Base-by-base conservation (phyloP, 2,888 invertebrate species). In the Cantharis flavilabris region DNA sequence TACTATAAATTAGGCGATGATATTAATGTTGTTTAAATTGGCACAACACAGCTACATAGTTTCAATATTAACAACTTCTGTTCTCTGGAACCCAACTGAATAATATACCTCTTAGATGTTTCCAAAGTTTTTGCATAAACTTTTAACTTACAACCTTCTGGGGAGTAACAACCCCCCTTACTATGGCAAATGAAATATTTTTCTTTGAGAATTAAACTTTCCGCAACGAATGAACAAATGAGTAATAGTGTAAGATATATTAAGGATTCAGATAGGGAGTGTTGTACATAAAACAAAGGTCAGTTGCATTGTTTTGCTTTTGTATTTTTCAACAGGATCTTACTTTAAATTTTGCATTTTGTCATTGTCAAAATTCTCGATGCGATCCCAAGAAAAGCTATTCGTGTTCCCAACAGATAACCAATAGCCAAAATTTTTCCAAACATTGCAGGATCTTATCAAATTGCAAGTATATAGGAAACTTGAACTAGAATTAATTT, bases 11-110 rank as follows among this genome's bases (percentile, higher is more conserved):
- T 49, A 49, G 49, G 49, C 49, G 49, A 49, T 49, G 49, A 23
- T 67, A 67, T 67, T 67, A 67, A 49, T 49, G 65, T 67, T 67
- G 26, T 18, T 67, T 23, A n/a, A 67, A 67, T 67, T 67, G 65
- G 65, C 65, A 67, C 65, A 49, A 49, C n/a, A 49, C 49, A 49
- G 49, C n/a, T 49, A 49, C 49, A n/a, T 49, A 49, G 49, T 49
- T 49, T 49, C 49, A 49, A 49, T 49, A 49, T 49, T 49, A 49
- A n/a, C 49, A 49, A 49, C 49, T 2, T n/a, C 49, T 49, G 49
- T 49, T 49, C 7, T 49, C 7, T 49, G n/a, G n/a, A 49, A 49
- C 49, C n/a, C 49, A n/a, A 49, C 4, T n/a, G 49, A 5, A 49
- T 49, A 49, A 49, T n/a, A n/a, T 7, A 49, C 49, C n/a, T 5